Evolutionary conservation across 2,888 invertebrate species (phyloP), one percentile per base, ranked within the genome.

Genomic region (Oligia fasciuncula): DNA sequence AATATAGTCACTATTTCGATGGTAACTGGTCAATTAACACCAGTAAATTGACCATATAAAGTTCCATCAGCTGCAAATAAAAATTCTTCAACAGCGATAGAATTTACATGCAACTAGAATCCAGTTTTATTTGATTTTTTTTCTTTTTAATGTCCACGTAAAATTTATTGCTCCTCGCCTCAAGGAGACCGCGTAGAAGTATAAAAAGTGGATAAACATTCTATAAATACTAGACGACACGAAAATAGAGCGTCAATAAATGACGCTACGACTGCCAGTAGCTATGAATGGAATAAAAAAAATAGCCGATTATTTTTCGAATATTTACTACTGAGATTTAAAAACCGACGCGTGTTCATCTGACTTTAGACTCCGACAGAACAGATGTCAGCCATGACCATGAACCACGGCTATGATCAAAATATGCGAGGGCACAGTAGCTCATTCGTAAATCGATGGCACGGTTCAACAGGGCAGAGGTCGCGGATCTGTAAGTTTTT

Each of bases 91-190:
- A 49, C 46, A 57, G 43, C 49, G 23, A 57, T 79, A 73, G 72
- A 73, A 75, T 79, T 80, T 60, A 79, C 54, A 75, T 62, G 54
- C 57, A 63, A 40, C 17, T 13, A 69, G 74, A 76, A 87, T 79
- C 75, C 69, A 87, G 75, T 84, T 75, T 60, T 23, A 73, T 79
- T 29, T 11, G 57, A 29, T 65, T 65, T 65, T 73, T 62, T 57
- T 40, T 57, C 4, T 57, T 84, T 84, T 57, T 69, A 73, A 84
- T 63, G 73, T 73, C 65, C 46, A 51, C 43, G 65, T 35, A 4
- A 76, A 86, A 86, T 76, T 81, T 75, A 78, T 72, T 69, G 23
- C 73, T 40, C 13, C 17, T 43, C 49, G 69, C 43, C 63, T 85
- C 76, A 85, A 85, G 73, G 73, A 76, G 74, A 72, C 81, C 49